Evolutionary conservation across 92 coral and sea anemone species (phyloP).

Genomic region (Virgularia gustaviana): DNA sequence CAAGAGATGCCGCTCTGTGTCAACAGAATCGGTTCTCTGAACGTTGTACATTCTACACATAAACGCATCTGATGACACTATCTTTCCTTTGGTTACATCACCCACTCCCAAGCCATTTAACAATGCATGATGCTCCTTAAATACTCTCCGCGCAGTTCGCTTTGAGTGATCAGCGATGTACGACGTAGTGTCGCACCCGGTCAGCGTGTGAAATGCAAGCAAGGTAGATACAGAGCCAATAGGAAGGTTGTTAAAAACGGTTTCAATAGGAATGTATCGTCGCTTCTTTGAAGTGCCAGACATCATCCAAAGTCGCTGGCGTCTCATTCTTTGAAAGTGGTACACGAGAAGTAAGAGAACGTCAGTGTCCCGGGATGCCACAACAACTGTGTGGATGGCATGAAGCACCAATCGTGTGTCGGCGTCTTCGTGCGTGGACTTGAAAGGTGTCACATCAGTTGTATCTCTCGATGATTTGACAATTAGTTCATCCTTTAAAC

Average conservation of each 20-base stretch:
- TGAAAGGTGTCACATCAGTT: slow-evolving; percentile 16
- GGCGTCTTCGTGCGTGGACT: slow-evolving; percentile 46
- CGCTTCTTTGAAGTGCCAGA: slow-evolving; percentile 33
- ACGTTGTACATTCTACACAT: slow-evolving; percentile 32
- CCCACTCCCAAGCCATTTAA: slow-evolving; percentile 43
- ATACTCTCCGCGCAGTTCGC: slow-evolving; percentile 42
- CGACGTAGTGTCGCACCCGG: slow-evolving; percentile 51
- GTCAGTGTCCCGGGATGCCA: slow-evolving; percentile 29
- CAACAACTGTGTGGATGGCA: slow-evolving; percentile 27
- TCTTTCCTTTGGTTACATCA: slow-evolving; percentile 23
- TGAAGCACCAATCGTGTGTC: slow-evolving; percentile 43
- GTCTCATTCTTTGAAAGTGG: slow-evolving; percentile 25
- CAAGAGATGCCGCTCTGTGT: slow-evolving; percentile 40
- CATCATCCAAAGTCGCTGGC: slow-evolving; percentile 32
- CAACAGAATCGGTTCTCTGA: slow-evolving; percentile 23
- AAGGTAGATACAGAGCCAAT: slow-evolving; percentile 21
- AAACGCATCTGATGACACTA: slow-evolving; percentile 39
- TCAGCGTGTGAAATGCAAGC: slow-evolving; percentile 39
- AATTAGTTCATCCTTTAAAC: too few species aligned
- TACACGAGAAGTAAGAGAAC: slow-evolving; percentile 30
- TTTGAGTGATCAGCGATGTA: slow-evolving; percentile 42
- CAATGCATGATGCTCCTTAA: slow-evolving; percentile 31
- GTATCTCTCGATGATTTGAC: slow-evolving; percentile 28
- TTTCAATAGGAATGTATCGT: slow-evolving; percentile 33
- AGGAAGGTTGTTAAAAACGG: slow-evolving; percentile 41